Percentiles rank a stretch among this genome's conserved stretches.
These are phyloP conservation scores for Cyanistes caeruleus DNA, from an alignment of 2,113 vertebrate species.

Conservation along the genomic window DNA sequence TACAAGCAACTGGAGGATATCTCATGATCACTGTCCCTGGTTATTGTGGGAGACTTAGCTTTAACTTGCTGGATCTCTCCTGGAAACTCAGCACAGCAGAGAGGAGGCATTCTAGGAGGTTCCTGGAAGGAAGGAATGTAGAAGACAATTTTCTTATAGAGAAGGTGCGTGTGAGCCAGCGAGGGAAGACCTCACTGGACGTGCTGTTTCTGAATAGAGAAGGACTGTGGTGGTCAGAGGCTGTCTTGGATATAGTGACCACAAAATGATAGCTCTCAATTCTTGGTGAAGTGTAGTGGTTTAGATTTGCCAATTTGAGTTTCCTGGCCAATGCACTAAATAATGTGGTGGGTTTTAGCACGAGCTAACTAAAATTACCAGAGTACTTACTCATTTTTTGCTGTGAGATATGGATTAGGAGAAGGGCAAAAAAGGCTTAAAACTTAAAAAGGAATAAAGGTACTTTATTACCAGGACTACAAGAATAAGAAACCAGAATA, in stretches of 20 bases:
- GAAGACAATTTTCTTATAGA: neutral
- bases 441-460: too few relatives aligned
- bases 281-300: too few relatives aligned
- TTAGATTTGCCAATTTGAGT: too few relatives aligned
- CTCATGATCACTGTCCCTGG: neutral
- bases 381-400: too few relatives aligned
- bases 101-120: neutral
- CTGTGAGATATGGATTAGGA: too few relatives aligned
- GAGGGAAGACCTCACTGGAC: neutral
- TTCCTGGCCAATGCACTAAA: too few relatives aligned
- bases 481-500: too few relatives aligned
- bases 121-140: neutral
- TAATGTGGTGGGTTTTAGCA: too few relatives aligned
- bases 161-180: neutral
- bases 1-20: neutral
- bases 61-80: neutral
- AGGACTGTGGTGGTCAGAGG: neutral
- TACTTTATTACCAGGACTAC: too few relatives aligned
- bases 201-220: neutral
- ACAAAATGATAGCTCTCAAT: neutral
- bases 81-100: neutral
- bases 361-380: too few relatives aligned
- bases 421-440: too few relatives aligned
- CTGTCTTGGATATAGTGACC: neutral
- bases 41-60: neutral